These are phyloP conservation scores for Dinoponera quadriceps DNA, from an alignment of 1,140 invertebrate species.

Conservation along the genomic window DNA sequence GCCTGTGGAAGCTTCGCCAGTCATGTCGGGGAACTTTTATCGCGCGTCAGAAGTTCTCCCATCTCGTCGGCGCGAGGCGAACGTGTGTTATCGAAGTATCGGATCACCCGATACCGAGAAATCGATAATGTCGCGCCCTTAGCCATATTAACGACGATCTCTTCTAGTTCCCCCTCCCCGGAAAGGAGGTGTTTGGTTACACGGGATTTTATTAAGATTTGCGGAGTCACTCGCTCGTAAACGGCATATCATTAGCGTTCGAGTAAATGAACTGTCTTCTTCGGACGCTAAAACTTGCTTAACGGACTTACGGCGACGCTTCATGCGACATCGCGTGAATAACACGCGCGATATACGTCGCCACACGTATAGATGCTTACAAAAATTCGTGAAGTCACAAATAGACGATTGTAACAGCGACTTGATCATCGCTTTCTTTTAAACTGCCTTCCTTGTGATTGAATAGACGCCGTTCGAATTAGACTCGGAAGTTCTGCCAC, in stretches of 20 bases:
- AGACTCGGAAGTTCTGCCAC: too few species aligned
- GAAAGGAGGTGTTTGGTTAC: constrained; percentile 47
- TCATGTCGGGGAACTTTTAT: constrained; percentile 61
- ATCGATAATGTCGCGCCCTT: constrained; percentile 64
- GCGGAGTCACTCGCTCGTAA: constrained; percentile 33
- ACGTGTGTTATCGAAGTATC: constrained; percentile 68
- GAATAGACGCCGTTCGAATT: too few species aligned
- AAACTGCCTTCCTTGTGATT: too few species aligned
- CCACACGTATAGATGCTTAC: too few species aligned
- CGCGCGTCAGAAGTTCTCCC: constrained; percentile 66
- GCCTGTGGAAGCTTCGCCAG: constrained; percentile 32
- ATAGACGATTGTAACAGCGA: too few species aligned
- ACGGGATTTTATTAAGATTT: constrained; percentile 65
- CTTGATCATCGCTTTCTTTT: too few species aligned
- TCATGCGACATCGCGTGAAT: too few species aligned
- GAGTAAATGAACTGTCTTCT: neutral
- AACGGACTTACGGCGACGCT: too few species aligned
- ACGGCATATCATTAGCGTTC: constrained; percentile 14
- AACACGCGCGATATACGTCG: too few species aligned
- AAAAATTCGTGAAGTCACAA: too few species aligned
- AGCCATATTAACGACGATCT: constrained; percentile 54
- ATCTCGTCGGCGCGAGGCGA: constrained; percentile 27
- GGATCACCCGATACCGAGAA: constrained; percentile 68
- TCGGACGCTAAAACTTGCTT: neutral
- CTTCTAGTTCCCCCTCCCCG: neutral